phyloP scores from a whole-genome alignment of 2,797 vertebrate species.

The Dendrocincla fuliginosa region DNA sequence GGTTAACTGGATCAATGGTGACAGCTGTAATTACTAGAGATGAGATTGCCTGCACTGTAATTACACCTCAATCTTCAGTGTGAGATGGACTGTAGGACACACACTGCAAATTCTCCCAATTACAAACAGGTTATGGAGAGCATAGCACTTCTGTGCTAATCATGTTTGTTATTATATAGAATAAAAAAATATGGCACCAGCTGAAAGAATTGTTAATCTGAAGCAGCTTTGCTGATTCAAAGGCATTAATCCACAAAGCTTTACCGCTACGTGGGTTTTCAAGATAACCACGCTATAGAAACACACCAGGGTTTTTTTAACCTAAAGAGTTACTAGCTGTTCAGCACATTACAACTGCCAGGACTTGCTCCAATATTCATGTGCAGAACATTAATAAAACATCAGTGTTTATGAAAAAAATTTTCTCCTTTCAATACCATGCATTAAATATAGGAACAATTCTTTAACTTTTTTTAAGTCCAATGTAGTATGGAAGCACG shows the following conservation, averaged over 20 bases:
- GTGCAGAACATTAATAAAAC: background rate
- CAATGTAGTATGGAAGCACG: background rate
- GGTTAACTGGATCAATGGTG: conserved; percentile 83
- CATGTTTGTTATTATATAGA: conserved; percentile 71
- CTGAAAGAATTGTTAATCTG: conserved; percentile 73
- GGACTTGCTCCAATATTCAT: background rate
- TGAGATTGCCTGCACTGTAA: conserved; percentile 81
- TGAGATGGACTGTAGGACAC: conserved; percentile 73
- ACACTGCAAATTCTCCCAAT: conserved; percentile 67
- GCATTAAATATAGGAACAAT: background rate
- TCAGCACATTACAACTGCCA: background rate
- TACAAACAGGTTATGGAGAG: conserved; percentile 72
- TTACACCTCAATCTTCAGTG: conserved; percentile 78
- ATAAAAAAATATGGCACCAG: conserved; percentile 32
- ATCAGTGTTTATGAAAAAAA: conserved; percentile 4
- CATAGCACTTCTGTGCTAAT: conserved; percentile 75
- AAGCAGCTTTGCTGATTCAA: conserved; percentile 62
- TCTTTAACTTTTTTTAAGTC: background rate
- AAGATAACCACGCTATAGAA: conserved; percentile 53
- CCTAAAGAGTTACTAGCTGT: background rate
- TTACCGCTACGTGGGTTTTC: background rate
- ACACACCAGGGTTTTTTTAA: background rate
- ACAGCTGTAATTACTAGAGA: conserved; percentile 86
- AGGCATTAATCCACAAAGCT: conserved; percentile 60
- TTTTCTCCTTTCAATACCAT: conserved; percentile 8